Base-by-base conservation (phyloP, 2,113 vertebrate species). In the Syngnathus scovelli region DNA sequence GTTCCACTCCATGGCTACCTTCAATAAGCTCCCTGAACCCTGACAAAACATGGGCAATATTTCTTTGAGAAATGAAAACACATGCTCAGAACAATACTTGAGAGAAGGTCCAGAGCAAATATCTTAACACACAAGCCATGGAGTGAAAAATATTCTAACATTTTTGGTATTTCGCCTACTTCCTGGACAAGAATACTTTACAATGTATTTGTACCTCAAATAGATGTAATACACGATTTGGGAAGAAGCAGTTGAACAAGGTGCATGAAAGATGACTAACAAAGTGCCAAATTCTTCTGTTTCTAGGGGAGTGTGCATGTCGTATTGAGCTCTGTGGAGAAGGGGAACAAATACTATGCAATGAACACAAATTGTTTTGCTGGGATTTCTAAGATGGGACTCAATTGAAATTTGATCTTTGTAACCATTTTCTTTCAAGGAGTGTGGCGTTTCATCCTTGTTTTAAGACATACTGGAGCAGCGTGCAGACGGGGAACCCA, bases 381-480 rank as follows among this genome's bases (percentile, higher is more conserved):
- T 66, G 76, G 44, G 61, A 66, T 72, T 84, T 48, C 68, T 56
- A 79, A 70, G 71, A 83, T 65, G 77, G 78, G 76, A 82, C 82
- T 81, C 77, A 72, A 71, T 70, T 86, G 75, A 75, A 78, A 84
- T 78, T 80, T 83, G 69, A 83, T 80, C 74, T 85, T 85, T 82
- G 80, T 82, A 69, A 83, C 69, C 80, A 71, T 81, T 74, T 62
- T 37, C 64, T 66, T 67, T 67, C 43, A 15, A 43, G 55, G 76
- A 55, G 70, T 68, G 70, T 71, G 77, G 16, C 9, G 48, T 80
- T 77, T 67, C 41, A 59, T 59, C 12, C 82, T 67, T 70, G 70
- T 81, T 33, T 94, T 95, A 98, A 23, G 96, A 98, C 96, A 99
- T 98, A 93, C 96, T 99, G 81, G 96, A 98, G 80, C 96, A 98